These are phyloP conservation scores for Amniataba percoides DNA, from an alignment of 2,797 vertebrate species.

Conservation along the genomic window DNA sequence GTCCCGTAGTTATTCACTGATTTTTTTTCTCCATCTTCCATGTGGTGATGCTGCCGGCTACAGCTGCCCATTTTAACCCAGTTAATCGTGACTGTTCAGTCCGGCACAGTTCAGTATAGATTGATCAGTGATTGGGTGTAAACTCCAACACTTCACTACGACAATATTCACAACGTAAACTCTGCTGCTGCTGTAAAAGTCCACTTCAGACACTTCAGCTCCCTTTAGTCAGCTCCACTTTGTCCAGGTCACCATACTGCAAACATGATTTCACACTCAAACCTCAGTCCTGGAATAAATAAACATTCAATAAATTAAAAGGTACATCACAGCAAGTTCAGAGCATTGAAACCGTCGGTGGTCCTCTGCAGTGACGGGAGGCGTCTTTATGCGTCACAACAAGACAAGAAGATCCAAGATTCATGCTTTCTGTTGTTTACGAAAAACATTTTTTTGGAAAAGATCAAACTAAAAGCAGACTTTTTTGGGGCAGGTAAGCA, in stretches of 20 bases:
- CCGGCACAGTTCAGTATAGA: background rate
- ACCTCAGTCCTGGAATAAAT: constrained; percentile 34
- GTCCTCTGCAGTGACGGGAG: background rate
- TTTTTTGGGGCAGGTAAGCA: background rate
- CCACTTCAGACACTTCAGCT: background rate
- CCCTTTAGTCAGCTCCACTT: background rate
- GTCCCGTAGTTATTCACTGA: constrained; percentile 1
- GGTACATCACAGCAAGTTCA: background rate
- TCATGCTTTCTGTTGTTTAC: background rate
- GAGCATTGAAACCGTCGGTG: background rate
- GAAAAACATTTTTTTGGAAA: background rate
- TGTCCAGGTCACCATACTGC: background rate
- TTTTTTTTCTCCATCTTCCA: background rate
- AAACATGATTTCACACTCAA: background rate
- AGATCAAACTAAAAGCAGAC: background rate
- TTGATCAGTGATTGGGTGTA: constrained; percentile 1
- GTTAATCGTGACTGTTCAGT: background rate
- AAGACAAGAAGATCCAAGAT: background rate
- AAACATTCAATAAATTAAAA: constrained; percentile 51
- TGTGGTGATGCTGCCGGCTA: no score
- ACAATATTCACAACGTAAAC: background rate
- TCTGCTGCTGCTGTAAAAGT: background rate
- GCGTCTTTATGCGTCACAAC: background rate
- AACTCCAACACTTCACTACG: constrained; percentile 21
- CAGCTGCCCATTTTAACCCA: background rate